Base-by-base conservation (phyloP, 1,140 invertebrate genomes). In the Drosophila sucinea region DNA sequence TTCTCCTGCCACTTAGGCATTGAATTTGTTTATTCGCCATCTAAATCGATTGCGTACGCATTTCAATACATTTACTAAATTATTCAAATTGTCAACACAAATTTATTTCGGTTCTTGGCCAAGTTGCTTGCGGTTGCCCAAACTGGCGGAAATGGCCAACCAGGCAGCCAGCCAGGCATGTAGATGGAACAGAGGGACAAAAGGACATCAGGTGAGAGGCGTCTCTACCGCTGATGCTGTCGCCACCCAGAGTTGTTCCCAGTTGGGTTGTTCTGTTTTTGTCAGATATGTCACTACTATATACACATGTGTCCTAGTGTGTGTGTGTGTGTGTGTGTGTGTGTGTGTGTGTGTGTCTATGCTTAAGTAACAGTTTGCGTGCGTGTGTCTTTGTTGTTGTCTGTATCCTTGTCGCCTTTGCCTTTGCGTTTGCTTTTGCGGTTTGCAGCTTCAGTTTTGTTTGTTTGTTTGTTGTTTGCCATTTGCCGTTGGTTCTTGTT, bases 81-180 rank as follows among this genome's bases (percentile, higher is more conserved):
- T 80, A 87, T 83, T 87, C 66, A 78, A 82, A 89, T 83, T 89
- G 77, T 89, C 77, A 83, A 83, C 80, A 83, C 56, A 68, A 89
- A 80, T 83, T 83, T 75, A 79, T 72, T 80, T 66, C 72, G 63
- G 66, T 61, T 73, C 69, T 79, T 74, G 44, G 44, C 65, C 67
- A 56, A 70, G 70, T 72, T 72, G 62, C 77, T 74, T 73, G 77
- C 75, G 71, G 73, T 68, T 65, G 29, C 62, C 70, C 77, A 74
- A 44, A 64, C 47, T 51, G 68, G 70, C 83, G 77, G 80, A 87
- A 89, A 78, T 89, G 68, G 69, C 76, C 80, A 35, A 67, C 51
- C 51, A 64, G 55, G 51, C 40, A 65, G 61, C 56, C 55, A 51
- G 35, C 8, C 2, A 10, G 41, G 41, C 7, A 2, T 17, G 17